These are phyloP conservation scores for Aspiorhynchus laticeps DNA, from an alignment of 2,113 vertebrate genomes.

Conservation along the genomic window DNA sequence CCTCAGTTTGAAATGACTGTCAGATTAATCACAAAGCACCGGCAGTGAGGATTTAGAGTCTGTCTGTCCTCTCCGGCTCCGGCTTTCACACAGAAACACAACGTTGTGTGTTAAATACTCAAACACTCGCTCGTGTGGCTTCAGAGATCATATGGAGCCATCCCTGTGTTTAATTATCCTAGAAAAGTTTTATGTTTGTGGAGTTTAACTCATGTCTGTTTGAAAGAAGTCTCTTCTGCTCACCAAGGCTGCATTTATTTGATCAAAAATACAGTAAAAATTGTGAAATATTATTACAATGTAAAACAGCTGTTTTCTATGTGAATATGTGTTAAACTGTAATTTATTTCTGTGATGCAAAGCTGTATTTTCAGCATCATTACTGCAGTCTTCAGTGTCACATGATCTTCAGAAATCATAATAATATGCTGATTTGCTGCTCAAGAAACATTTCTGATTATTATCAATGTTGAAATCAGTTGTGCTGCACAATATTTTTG, in stretches of 20 bases:
- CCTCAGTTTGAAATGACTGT: slow-evolving; percentile 26
- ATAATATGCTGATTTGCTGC: background rate
- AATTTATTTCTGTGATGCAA: background rate
- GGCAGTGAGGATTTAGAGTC: slow-evolving; percentile 18
- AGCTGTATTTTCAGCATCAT: background rate
- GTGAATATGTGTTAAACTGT: background rate
- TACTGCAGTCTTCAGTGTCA: background rate
- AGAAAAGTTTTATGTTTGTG: background rate
- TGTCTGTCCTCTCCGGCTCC: background rate
- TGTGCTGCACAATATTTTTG: no score
- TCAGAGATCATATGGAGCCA: background rate
- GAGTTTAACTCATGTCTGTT: background rate
- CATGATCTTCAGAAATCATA: background rate
- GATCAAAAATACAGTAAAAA: background rate
- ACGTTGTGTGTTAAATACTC: background rate
- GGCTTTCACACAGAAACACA: background rate
- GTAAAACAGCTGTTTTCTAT: background rate
- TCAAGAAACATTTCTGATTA: background rate
- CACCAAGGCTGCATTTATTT: background rate
- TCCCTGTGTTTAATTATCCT: background rate
- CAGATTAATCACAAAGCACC: slow-evolving; percentile 20
- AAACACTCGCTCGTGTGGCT: background rate
- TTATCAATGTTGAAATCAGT: no score
- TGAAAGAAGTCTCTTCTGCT: no score
- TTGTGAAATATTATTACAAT: background rate